Base-by-base conservation (phyloP, 2,113 vertebrate species). In the Takifugu bimaculatus region DNA sequence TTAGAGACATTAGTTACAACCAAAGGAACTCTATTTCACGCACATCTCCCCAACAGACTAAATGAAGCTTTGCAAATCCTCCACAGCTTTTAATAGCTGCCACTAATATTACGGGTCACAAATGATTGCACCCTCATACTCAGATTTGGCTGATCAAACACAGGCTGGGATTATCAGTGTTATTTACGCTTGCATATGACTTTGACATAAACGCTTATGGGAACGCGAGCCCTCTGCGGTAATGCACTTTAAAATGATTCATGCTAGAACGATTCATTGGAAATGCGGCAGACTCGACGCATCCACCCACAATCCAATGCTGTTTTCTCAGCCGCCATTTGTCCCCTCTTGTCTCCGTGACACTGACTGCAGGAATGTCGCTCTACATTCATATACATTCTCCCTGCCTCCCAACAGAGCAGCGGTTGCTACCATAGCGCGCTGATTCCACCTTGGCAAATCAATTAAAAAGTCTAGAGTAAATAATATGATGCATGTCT, bases 11-110 rank as follows among this genome's bases (percentile, higher is more conserved):
- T 87, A 85, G 80, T 84, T 87, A 88, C 85, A 76, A 87, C 72
- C 87, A 87, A 84, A 85, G 79, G 78, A 85, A 88, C 80, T 75
- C 84, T 87, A 86, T 86, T 83, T 88, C 80, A 87, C 74, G 85
- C 87, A 89, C 83, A 82, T 90, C 74, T 85, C 77, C 44, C 75
- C 72, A 25, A 72, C 70, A 64, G 77, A 82, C 80, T 88, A 87
- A 89, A 91, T 89, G 84, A 82, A 82, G 83, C 82, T 81, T 80
- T 78, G 69, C 86, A 82, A 87, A 88, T 88, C 81, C 79, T 79
- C 79, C 55, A 56, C 79, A 70, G 80, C 77, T 87, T 86, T 87
- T 88, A 88, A 86, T 85, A 88, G 88, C 79, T 70, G 77, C 81
- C 65, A 35, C 83, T 87, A 84, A 86, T 88, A 85, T 85, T 68